Base-by-base conservation (phyloP, 1,140 invertebrate species). In the Drosophila persimilis region DNA sequence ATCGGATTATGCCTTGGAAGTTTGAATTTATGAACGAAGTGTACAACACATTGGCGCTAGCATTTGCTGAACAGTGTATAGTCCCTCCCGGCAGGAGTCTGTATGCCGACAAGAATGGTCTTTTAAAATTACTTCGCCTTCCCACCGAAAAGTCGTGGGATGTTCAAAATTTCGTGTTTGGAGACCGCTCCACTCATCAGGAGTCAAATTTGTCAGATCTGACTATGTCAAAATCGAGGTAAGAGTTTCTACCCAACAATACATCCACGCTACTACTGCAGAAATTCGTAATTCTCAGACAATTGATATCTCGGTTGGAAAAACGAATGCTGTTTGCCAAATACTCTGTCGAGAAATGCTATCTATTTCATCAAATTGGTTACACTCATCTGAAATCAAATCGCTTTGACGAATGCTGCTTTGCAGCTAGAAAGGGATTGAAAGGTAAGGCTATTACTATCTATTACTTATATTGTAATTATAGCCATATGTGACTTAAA, bases 1-100 rank as follows among this genome's bases (percentile, higher is more conserved):
- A 66, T 64, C 69, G 88, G 9, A 75, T 80, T 35, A 90, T 91
- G 88, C 90, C 90, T 1, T 90, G 90, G 84, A 91, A 91, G 61
- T 84, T 86, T 51, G 90, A 91, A 47, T 91, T 91, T 46, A 31
- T 90, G 0, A 89, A 86, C 39, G 90, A 91, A 51, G 80, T 91
- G 3, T 91, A 91, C 24, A 91, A 91, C 47, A 90, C 64, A 1
- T 59, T 91, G 31, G 90, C 77, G 0, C 55, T 91, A 48, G 78
- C 90, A 8, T 60, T 84, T 7, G 46, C 70, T 2, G 90, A 85
- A 24, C 81, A 85, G 45, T 85, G 80, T 24, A 44, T 41, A 26
- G 52, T 86, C 6, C 77, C 73, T 11, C 31, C 3, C 8, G 31
- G 3, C 0, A 77, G 50, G 6, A 47, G 65, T 52, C 24, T 22